A percentile compares a stretch with the other conserved stretches of the same genome.
These are phyloP conservation scores for Neostethus bicornis DNA, from an alignment of 2,797 vertebrate species.

Conservation along the genomic window DNA sequence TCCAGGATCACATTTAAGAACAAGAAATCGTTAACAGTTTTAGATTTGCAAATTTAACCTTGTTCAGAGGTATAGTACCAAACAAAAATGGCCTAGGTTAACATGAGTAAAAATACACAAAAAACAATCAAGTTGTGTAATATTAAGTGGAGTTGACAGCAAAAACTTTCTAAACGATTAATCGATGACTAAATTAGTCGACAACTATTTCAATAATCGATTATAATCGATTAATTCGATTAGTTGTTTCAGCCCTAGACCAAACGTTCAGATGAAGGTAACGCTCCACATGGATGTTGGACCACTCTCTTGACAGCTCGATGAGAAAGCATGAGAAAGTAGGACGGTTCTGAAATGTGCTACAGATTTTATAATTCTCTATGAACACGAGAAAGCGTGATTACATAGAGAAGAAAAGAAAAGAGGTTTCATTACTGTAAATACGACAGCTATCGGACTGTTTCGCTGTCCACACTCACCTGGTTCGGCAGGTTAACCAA, in stretches of 20 bases:
- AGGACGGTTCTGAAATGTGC: conserved; percentile 31
- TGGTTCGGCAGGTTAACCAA: conserved; percentile 59
- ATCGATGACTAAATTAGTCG: too few species aligned
- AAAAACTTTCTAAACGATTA: too few species aligned
- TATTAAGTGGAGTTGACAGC: too few species aligned
- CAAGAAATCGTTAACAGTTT: too few species aligned
- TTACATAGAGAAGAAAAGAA: conserved; percentile 22
- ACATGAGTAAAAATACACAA: too few species aligned
- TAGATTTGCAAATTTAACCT: too few species aligned
- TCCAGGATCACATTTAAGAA: too few species aligned
- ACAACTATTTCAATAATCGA: too few species aligned
- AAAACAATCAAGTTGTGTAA: too few species aligned
- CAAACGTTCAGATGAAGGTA: conserved; percentile 43
- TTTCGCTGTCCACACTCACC: conserved; percentile 33
- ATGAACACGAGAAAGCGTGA: conserved; percentile 33
- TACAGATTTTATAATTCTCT: conserved; percentile 33
- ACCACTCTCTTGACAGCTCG: conserved; percentile 54
- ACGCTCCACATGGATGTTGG: conserved; percentile 68
- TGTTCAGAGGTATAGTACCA: too few species aligned
- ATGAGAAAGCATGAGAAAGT: conserved; percentile 42
- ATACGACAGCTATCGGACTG: conserved; percentile 51
- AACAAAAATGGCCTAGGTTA: too few species aligned
- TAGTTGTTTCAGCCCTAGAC: conserved; percentile 45
- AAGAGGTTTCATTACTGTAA: conserved; percentile 55
- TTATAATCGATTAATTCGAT: too few species aligned